phyloP scores from a whole-genome alignment of 2,888 invertebrate genomes.

The Lepidocyrtinus sp. region DNA sequence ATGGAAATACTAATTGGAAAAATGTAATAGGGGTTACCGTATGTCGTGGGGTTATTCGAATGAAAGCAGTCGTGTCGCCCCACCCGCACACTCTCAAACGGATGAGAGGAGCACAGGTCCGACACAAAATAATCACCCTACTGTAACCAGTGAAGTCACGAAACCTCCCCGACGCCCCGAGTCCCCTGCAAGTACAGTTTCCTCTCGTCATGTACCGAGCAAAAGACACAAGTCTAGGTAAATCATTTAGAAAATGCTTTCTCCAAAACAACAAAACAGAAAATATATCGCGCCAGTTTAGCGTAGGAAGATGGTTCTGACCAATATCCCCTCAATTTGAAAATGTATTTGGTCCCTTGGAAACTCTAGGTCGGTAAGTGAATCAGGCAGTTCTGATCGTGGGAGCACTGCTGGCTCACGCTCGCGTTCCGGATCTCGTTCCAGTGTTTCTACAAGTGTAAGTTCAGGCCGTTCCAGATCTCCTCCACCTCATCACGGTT shows the following conservation, averaged over 20 bases:
- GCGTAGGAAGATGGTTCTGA: no score
- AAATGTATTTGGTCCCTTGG: conserved; percentile 21
- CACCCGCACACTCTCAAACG: conserved; percentile 66
- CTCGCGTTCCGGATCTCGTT: conserved; percentile 72
- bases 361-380: conserved; percentile 69
- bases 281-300: no score
- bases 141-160: conserved; percentile 66
- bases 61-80: conserved; percentile 67
- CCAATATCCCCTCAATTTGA: conserved; percentile 10
- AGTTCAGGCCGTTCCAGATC: conserved; percentile 74
- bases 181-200: conserved; percentile 69
- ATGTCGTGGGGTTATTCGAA: conserved; percentile 68
- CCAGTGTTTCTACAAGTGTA: conserved; percentile 77
- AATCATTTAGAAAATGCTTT: no score
- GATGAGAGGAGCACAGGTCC: conserved; percentile 68
- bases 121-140: conserved; percentile 63
- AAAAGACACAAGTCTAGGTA: conserved; percentile 70
- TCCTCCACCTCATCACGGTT: conserved; percentile 68
- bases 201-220: conserved; percentile 69
- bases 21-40: conserved; percentile 64
- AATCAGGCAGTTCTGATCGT: conserved; percentile 71
- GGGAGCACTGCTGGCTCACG: conserved; percentile 72
- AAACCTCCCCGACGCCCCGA: conserved; percentile 69
- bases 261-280: no score
- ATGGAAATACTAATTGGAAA: conserved; percentile 2